These are phyloP conservation scores for Muntiacus muntjak DNA, from an alignment of 2,113 vertebrate genomes.

Conservation along the genomic window DNA sequence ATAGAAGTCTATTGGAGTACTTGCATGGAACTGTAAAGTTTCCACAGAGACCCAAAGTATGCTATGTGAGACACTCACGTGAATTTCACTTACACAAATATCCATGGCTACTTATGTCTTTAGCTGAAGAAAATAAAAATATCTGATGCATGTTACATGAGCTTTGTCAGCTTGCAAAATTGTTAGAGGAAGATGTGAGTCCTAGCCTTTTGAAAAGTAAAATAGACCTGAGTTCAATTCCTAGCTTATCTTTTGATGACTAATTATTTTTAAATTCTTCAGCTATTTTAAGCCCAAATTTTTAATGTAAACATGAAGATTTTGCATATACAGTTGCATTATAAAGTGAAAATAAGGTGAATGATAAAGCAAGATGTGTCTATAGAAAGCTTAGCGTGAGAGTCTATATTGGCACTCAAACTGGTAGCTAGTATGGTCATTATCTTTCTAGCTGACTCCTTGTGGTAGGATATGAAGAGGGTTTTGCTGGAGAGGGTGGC, in stretches of 20 bases:
- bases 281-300: not conserved
- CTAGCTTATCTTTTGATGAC: not conserved
- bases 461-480: not conserved
- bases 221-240: not conserved
- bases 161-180: not conserved
- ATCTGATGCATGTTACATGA: not conserved
- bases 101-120: not conserved
- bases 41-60: not conserved
- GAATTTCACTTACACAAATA: not conserved
- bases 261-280: not conserved
- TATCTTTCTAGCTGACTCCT: not conserved
- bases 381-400: not conserved
- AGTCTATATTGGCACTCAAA: not conserved
- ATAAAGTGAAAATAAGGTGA: slow-evolving; percentile 10
- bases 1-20: not conserved
- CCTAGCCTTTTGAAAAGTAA: not conserved
- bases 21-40: not conserved
- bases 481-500: not conserved
- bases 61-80: not conserved
- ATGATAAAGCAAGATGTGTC: not conserved
- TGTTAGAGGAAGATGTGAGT: not conserved
- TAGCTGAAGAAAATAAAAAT: not conserved
- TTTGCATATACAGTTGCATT: not conserved
- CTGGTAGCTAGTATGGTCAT: not conserved
- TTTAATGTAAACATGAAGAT: not conserved